Conservation (phyloP, 2,113 vertebrate species). For the Uria lomvia region DNA sequence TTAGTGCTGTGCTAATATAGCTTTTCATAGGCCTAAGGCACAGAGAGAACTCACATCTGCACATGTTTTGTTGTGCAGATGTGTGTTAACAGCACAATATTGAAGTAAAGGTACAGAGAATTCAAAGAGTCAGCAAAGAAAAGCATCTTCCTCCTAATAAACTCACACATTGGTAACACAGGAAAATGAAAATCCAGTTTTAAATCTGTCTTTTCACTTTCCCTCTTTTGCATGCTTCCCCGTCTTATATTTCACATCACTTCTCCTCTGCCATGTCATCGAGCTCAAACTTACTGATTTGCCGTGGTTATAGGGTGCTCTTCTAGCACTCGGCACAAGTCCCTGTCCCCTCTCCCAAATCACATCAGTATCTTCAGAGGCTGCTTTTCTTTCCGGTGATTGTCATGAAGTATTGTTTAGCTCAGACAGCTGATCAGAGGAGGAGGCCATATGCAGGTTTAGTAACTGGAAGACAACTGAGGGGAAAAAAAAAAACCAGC, state of each 20-base stretch:
- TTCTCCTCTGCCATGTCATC: neutral
- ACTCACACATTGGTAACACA: neutral
- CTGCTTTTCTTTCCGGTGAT: neutral
- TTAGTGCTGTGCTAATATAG: neutral
- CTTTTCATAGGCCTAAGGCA: neutral
- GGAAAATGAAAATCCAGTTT: neutral
- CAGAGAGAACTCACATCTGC: neutral
- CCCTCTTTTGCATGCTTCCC: neutral
- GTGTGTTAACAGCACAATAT: neutral
- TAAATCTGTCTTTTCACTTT: neutral
- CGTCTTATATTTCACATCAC: neutral
- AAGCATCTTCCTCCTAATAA: neutral
- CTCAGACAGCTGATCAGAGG: neutral
- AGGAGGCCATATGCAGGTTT: neutral
- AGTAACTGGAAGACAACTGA: neutral
- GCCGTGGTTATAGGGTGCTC: neutral
- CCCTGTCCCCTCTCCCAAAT: neutral
- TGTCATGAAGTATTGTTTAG: neutral
- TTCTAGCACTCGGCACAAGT: neutral
- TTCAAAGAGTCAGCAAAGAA: neutral
- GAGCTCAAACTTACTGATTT: neutral
- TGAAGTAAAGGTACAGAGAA: neutral
- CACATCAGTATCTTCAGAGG: neutral
- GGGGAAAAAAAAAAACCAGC: fast-evolving
- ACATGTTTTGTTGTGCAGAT: neutral